These are phyloP conservation scores for Dendrocopos noguchii DNA, from an alignment of 2,113 vertebrate genomes.

Conservation along the genomic window DNA sequence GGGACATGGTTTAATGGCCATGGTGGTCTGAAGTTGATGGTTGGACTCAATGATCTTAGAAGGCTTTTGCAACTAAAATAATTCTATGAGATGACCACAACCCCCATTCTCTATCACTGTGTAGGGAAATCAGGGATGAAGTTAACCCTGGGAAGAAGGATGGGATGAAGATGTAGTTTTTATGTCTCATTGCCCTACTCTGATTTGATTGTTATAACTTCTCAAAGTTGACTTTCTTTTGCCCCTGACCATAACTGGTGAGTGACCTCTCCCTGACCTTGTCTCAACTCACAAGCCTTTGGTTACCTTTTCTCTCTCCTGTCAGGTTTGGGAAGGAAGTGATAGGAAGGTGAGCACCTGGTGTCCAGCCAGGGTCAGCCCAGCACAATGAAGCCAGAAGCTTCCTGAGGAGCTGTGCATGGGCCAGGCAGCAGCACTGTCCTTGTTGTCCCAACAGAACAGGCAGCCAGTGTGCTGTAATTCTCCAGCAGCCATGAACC, in stretches of 20 bases:
- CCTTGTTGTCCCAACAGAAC: background rate
- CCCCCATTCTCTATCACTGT: background rate
- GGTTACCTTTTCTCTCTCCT: background rate
- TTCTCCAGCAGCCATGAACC: background rate
- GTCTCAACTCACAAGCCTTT: background rate
- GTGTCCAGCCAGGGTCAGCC: background rate
- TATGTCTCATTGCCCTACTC: too few species aligned
- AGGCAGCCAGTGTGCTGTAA: fast-evolving
- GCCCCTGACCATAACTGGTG: too few species aligned
- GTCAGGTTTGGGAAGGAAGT: background rate
- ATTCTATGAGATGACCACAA: background rate
- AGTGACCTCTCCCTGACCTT: background rate
- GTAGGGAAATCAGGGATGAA: background rate
- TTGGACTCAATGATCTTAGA: too few species aligned
- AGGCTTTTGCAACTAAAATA: too few species aligned
- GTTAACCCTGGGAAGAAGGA: background rate
- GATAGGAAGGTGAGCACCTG: background rate
- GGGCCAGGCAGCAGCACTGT: background rate
- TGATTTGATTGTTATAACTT: background rate
- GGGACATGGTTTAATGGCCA: too few species aligned
- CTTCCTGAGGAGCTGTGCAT: background rate
- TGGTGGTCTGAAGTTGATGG: too few species aligned
- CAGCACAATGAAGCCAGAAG: background rate
- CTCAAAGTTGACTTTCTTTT: background rate
- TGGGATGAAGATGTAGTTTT: background rate